Percentiles rank a stretch among this genome's conserved stretches.
Conservation (phyloP, 1,140 invertebrate species). For the Condylostylus longicornis region DNA sequence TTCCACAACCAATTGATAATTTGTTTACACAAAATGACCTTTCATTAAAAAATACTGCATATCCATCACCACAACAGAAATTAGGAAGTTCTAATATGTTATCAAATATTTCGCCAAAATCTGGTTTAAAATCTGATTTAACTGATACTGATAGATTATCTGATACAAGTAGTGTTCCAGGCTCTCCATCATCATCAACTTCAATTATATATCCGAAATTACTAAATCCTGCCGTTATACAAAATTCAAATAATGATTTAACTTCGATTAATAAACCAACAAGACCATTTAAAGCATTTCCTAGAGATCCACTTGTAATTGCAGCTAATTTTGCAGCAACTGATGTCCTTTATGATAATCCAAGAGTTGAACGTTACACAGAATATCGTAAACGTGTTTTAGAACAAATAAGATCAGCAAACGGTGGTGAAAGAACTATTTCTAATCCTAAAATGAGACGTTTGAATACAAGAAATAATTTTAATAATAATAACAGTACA, state of each 20-base stretch:
- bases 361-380: constrained; percentile 44
- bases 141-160: too few species aligned
- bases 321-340: constrained; percentile 34
- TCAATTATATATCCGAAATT: neutral
- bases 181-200: neutral
- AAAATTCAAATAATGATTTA: neutral
- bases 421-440: constrained; percentile 35
- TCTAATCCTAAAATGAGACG: constrained; percentile 54
- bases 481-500: constrained; percentile 24
- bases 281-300: constrained; percentile 56
- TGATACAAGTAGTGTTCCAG: neutral
- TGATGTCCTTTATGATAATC: constrained; percentile 34
- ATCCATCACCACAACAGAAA: too few species aligned
- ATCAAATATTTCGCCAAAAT: too few species aligned
- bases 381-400: constrained; percentile 51
- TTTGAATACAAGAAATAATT: constrained; percentile 23
- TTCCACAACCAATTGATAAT: too few species aligned
- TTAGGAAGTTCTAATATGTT: too few species aligned
- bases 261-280: constrained; percentile 26
- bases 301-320: constrained; percentile 46
- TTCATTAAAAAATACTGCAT: too few species aligned
- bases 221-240: neutral
- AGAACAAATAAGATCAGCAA: constrained; percentile 43
- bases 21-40: too few species aligned
- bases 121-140: too few species aligned